Percentiles rank a stretch among this genome's conserved stretches.
Conservation (phyloP, 1,140 invertebrate genomes). For the Pogonus chalceus region DNA sequence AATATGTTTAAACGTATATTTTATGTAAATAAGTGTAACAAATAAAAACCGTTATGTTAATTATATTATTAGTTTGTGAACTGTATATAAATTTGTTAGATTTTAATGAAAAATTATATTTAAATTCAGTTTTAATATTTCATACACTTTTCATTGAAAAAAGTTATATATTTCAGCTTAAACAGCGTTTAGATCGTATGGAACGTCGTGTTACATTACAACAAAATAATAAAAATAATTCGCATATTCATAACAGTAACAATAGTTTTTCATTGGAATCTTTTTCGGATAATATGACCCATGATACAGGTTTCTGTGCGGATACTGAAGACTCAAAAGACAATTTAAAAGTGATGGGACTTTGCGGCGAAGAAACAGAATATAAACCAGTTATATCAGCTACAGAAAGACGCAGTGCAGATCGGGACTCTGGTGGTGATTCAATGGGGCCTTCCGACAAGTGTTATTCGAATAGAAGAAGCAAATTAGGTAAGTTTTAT, state of each 20-base stretch:
- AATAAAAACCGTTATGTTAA: no score
- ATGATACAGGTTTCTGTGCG: slow-evolving; percentile 21
- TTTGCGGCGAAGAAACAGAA: background rate
- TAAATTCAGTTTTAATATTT: no score
- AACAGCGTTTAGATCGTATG: slow-evolving; percentile 43
- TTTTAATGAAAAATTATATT: no score
- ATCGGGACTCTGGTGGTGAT: background rate
- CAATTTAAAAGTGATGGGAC: background rate
- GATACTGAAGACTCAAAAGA: background rate
- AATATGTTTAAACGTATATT: no score
- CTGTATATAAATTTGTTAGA: no score
- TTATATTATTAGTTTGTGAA: no score
- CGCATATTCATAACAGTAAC: slow-evolving; percentile 8
- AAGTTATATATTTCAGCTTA: slow-evolving; percentile 46
- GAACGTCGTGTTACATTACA: slow-evolving; percentile 41
- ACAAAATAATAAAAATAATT: slow-evolving; percentile 20
- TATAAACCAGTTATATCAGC: background rate
- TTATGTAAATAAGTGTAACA: no score
- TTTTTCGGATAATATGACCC: slow-evolving; percentile 29
- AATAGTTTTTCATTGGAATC: slow-evolving; percentile 11
- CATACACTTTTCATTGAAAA: no score
- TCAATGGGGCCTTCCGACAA: background rate
- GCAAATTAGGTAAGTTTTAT: background rate
- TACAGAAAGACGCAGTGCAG: background rate
- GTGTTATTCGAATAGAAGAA: background rate